Evolutionary conservation across 1,140 invertebrate species (phyloP).

Genomic region (Lamellibrachia luymesi): DNA sequence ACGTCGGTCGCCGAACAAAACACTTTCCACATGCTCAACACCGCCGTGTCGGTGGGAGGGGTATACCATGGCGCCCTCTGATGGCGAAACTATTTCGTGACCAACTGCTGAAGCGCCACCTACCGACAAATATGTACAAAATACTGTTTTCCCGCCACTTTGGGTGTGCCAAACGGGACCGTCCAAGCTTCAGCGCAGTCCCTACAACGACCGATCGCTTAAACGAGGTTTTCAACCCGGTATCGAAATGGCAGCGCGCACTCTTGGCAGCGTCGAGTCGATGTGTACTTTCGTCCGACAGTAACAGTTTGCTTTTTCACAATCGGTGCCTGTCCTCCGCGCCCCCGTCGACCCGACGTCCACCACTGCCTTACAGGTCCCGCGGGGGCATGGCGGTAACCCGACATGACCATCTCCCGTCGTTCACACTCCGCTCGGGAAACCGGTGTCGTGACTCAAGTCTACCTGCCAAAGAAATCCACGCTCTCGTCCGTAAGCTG

Average conservation of each 20-base stretch:
- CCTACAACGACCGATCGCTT: neutral
- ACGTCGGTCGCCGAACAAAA: constrained; percentile 6
- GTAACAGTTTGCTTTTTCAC: neutral
- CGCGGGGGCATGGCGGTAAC: neutral
- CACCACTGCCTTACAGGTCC: neutral
- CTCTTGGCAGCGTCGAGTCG: too few species aligned
- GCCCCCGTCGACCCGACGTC: neutral
- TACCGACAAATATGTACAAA: neutral
- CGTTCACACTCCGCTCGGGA: neutral
- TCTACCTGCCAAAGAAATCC: neutral
- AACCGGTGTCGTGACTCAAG: neutral
- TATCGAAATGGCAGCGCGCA: neutral
- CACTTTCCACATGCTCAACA: constrained; percentile 7
- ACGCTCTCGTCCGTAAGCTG: neutral
- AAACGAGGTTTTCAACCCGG: neutral
- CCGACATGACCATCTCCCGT: neutral
- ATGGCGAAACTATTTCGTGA: neutral
- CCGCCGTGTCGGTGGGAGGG: neutral
- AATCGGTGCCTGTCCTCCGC: neutral
- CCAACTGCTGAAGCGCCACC: neutral
- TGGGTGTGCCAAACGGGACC: neutral
- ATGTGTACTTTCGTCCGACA: neutral
- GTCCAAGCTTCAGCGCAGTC: neutral
- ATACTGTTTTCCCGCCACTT: neutral
- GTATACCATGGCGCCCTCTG: neutral